phyloP scores from a whole-genome alignment of 2,888 invertebrate species.

The Carcina quercana region DNA sequence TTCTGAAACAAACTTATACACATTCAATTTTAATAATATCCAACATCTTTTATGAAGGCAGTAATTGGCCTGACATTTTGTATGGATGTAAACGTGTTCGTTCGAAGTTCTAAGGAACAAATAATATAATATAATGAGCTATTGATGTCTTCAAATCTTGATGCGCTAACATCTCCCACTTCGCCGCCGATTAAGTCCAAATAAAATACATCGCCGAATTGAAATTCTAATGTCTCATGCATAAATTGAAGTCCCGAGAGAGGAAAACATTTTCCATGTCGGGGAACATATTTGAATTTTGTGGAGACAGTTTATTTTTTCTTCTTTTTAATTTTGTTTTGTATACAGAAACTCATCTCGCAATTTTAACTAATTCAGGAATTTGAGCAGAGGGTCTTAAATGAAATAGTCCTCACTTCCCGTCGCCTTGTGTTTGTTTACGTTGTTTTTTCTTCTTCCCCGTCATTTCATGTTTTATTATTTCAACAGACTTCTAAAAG shows the following conservation, averaged over 20 bases:
- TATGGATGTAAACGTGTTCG: too few relatives aligned
- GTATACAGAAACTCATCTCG: constrained; percentile 24
- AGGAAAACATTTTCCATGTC: constrained; percentile 30
- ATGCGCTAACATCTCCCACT: constrained; percentile 27
- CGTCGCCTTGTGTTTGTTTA: constrained; percentile 1
- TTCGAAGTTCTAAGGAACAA: too few relatives aligned
- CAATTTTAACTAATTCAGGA: constrained; percentile 25
- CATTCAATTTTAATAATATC: too few relatives aligned
- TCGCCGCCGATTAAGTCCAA: constrained; percentile 23
- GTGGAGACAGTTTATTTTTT: constrained; percentile 17
- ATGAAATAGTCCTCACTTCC: constrained; percentile 11
- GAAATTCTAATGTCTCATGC: constrained; percentile 40
- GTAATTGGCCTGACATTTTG: too few relatives aligned
- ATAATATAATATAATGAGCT: constrained; percentile 27
- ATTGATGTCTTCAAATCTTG: constrained; percentile 25
- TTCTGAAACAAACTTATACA: too few relatives aligned
- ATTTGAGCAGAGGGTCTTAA: constrained; percentile 17
- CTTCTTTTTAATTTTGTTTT: constrained; percentile 24
- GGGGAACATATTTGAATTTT: constrained; percentile 23
- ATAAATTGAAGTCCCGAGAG: constrained; percentile 34
- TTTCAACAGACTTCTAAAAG: too few relatives aligned
- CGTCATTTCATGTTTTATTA: too few relatives aligned
- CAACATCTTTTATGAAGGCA: too few relatives aligned
- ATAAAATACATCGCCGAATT: constrained; percentile 29
- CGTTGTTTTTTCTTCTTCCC: background rate